Evolutionary conservation across 2,797 vertebrate genomes (phyloP), one percentile per base, ranked within the genome.

Genomic region (Myotis planiceps): DNA sequence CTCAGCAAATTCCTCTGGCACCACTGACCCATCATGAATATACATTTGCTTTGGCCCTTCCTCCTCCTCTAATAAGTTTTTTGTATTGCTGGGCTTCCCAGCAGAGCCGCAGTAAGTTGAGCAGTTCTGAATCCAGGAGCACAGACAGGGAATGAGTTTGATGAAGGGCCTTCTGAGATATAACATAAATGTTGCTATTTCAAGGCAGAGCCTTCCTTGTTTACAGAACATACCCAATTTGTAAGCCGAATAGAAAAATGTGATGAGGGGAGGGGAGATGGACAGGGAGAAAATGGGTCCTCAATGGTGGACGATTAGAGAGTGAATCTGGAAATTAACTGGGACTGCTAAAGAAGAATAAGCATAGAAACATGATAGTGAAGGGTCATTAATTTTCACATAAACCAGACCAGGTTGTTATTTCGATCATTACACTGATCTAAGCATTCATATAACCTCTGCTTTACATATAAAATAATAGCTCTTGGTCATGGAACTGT

Each of bases 1-100:
- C 90, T 93, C 94, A 94, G 83, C 39, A 95, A 91, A 97, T 90
- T 94, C 84, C 89, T 97, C 81, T 58, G 69, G 84, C 42, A 96
- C 81, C 53, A 81, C 15, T n/a, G 66, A 82, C 58, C 86, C 82
- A 76, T 68, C 76, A 21, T 79, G 83, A 97, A 90, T 49, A 49
- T 75, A 58, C 65, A 75, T 92, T 92, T 85, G 81, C 65, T 83
- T 58, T 45, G 63, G 45, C 42, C 47, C 34, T 88, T 92, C 74
- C 34, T 95, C 53, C 9, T 90, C 92, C 63, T 88, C 76, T 39
- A 49, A 5, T 39, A 88, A 66, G 60, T 75, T 32, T n/a, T 85
- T 32, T 58, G 29, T 65, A 47, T 74, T 92, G 37, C 12, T 45
- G 60, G 65, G 49, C 29, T 95, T 71, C 37, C 32, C 2, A 42